These are phyloP conservation scores for Brachymystax lenok DNA, from an alignment of 2,797 vertebrate genomes.

Conservation along the genomic window DNA sequence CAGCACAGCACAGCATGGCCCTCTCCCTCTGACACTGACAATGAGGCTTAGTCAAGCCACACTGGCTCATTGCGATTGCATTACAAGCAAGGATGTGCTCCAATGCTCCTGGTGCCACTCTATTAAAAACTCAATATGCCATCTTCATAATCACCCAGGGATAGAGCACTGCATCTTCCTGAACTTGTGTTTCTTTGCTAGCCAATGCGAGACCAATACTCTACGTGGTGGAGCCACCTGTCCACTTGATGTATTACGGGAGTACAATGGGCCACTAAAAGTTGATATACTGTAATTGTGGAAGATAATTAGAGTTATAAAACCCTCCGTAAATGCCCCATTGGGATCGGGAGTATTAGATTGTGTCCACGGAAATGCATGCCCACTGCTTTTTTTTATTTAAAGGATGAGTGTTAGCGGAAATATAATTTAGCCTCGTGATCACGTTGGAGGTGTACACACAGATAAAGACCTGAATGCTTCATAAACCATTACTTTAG, in stretches of 20 bases:
- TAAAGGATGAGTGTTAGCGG: slow-evolving; percentile 79
- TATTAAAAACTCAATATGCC: slow-evolving; percentile 47
- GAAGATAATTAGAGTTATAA: slow-evolving; percentile 84
- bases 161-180: slow-evolving; percentile 44
- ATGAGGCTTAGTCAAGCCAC: slow-evolving; percentile 36
- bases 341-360: slow-evolving; percentile 78
- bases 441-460: slow-evolving; percentile 80
- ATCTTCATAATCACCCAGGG: slow-evolving; percentile 46
- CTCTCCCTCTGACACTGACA: slow-evolving; percentile 28
- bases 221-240: slow-evolving; percentile 62
- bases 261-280: slow-evolving; percentile 76
- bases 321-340: slow-evolving; percentile 79
- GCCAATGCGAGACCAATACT: slow-evolving; percentile 62
- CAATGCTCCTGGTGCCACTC: slow-evolving; percentile 34
- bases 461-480: slow-evolving; percentile 79
- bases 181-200: slow-evolving; percentile 50
- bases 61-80: slow-evolving; percentile 44
- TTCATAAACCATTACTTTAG: slow-evolving; percentile 79
- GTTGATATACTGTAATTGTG: slow-evolving; percentile 80
- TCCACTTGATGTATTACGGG: slow-evolving; percentile 67
- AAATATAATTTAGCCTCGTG: slow-evolving; percentile 78
- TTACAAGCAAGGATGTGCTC: slow-evolving; percentile 41
- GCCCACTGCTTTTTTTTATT: slow-evolving; percentile 82
- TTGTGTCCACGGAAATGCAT: slow-evolving; percentile 77
- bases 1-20: slow-evolving; percentile 2